Conservation (phyloP, 2,888 invertebrate genomes). For the Eristalis pertinax region DNA sequence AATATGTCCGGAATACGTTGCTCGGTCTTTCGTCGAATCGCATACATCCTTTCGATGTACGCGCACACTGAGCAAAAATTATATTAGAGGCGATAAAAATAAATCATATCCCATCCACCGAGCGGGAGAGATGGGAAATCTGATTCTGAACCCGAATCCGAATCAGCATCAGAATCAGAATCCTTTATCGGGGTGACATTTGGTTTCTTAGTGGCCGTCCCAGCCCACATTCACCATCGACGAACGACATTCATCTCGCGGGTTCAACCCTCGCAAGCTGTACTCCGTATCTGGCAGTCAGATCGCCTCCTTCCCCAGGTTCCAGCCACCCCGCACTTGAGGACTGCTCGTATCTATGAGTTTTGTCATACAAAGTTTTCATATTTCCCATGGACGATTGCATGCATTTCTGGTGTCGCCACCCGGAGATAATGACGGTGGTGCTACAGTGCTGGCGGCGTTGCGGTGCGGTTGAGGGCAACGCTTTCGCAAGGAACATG, state of each 20-base stretch:
- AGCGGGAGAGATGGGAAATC: conserved; percentile 42
- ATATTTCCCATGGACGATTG: conserved; percentile 63
- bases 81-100: conserved; percentile 80
- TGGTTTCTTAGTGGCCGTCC: conserved; percentile 43
- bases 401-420: conserved; percentile 51
- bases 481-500: conserved; percentile 31
- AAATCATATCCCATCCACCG: conserved; percentile 76
- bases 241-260: conserved; percentile 50
- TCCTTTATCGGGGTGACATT: conserved; percentile 69
- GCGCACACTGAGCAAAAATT: conserved; percentile 74
- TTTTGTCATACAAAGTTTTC: conserved; percentile 44
- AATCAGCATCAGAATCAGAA: conserved; percentile 6
- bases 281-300: neutral
- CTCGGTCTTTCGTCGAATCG: conserved; percentile 21
- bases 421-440: conserved; percentile 9
- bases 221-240: conserved; percentile 16
- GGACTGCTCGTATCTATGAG: neutral
- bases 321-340: neutral
- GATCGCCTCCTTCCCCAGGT: neutral
- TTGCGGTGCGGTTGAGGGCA: neutral
- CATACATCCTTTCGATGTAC: conserved; percentile 3
- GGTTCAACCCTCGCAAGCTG: conserved; percentile 21
- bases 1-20: conserved; percentile 55
- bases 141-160: neutral
- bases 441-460: too few species aligned